These are phyloP conservation scores for Tricholauxania praeusta DNA, from an alignment of 2,888 invertebrate genomes.

Conservation along the genomic window DNA sequence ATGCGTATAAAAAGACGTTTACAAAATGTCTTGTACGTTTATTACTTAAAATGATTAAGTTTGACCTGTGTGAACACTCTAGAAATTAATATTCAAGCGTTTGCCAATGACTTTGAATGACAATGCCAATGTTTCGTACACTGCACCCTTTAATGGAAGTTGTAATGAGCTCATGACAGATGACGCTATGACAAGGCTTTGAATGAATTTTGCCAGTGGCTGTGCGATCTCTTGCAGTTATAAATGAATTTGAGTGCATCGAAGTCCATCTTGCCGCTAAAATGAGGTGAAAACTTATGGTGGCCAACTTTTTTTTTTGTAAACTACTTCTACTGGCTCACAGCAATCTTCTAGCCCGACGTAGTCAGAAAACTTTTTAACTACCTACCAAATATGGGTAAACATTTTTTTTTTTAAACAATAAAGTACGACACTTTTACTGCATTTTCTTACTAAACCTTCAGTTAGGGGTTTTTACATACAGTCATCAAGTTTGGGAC, in stretches of 20 bases:
- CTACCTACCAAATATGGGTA: too few relatives aligned
- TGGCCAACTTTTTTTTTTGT: background rate
- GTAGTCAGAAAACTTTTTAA: too few relatives aligned
- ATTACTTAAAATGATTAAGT: slow-evolving; percentile 6
- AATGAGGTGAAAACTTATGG: background rate
- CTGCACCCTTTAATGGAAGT: background rate
- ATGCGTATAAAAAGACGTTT: too few relatives aligned
- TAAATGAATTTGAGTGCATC: slow-evolving; percentile 18
- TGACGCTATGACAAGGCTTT: background rate
- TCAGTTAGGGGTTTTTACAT: too few relatives aligned
- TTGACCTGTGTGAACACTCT: slow-evolving; percentile 19
- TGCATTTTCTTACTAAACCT: too few relatives aligned
- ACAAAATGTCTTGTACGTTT: too few relatives aligned
- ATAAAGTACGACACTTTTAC: too few relatives aligned
- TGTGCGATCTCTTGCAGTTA: slow-evolving; percentile 17
- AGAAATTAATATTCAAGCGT: slow-evolving; percentile 9
- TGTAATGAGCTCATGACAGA: slow-evolving; percentile 30
- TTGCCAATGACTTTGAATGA: background rate
- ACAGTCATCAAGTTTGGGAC: too few relatives aligned
- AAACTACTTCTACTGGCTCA: too few relatives aligned
- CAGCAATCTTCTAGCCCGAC: too few relatives aligned
- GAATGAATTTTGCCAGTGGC: slow-evolving; percentile 1
- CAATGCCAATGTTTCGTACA: background rate
- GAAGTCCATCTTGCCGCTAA: background rate
- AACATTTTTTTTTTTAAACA: too few relatives aligned